Conservation (phyloP, 2,888 invertebrate species). For the Lamellibrachia satsuma region DNA sequence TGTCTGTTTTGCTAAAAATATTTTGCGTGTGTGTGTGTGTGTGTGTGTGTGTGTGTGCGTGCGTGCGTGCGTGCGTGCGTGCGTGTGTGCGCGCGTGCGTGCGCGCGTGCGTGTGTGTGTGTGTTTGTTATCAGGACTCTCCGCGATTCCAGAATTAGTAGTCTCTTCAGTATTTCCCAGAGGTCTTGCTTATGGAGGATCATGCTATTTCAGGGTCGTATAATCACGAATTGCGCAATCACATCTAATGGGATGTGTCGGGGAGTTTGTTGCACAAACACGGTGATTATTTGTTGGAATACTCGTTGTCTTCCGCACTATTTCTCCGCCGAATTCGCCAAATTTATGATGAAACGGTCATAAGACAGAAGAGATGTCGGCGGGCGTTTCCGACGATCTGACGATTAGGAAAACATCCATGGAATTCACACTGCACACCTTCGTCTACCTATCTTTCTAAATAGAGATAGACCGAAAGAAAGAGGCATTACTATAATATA, state of each 20-base stretch:
- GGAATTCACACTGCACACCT: neutral
- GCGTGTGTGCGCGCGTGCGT: neutral
- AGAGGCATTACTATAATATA: too few species aligned
- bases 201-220: neutral
- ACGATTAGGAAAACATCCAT: neutral
- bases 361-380: neutral
- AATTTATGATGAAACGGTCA: neutral
- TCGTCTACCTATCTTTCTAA: too few species aligned
- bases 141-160: neutral
- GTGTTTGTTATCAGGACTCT: neutral
- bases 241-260: neutral
- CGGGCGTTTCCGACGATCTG: too few species aligned
- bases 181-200: neutral
- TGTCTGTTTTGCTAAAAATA: too few species aligned
- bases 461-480: too few species aligned
- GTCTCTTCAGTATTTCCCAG: neutral
- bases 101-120: neutral
- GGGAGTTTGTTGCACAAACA: neutral
- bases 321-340: neutral
- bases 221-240: neutral
- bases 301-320: neutral
- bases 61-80: neutral
- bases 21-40: neutral
- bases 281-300: neutral
- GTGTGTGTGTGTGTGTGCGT: neutral